phyloP scores from a whole-genome alignment of 2,113 vertebrate genomes.

The Rutilus rutilus region DNA sequence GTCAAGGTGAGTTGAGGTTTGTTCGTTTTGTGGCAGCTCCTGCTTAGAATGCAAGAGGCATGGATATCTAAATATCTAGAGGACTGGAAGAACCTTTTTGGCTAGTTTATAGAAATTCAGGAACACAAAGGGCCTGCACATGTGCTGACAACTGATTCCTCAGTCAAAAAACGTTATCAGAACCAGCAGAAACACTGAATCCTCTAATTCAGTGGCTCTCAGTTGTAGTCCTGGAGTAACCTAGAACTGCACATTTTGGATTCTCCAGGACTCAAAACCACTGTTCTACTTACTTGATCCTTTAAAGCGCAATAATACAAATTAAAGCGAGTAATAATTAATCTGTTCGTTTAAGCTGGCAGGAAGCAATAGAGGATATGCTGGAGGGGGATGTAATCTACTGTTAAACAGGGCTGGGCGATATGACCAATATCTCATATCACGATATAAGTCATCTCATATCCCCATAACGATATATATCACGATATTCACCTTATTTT shows the following conservation, averaged over 20 bases:
- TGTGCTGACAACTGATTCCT: background rate
- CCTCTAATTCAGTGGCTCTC: background rate
- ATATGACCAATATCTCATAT: no score
- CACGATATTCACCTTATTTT: no score
- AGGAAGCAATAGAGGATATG: background rate
- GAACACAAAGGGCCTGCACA: background rate
- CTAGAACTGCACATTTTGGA: background rate
- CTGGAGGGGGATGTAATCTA: conserved; percentile 17
- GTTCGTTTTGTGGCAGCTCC: background rate
- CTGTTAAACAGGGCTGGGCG: background rate
- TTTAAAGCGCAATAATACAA: background rate
- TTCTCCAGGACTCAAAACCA: background rate
- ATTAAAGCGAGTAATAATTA: background rate
- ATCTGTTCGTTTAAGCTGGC: background rate
- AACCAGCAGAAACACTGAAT: background rate
- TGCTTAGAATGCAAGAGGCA: background rate
- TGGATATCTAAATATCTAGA: background rate
- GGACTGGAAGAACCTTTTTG: background rate
- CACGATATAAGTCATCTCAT: no score
- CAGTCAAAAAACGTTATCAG: background rate
- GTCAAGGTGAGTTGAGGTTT: background rate
- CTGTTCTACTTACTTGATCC: background rate
- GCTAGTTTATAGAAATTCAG: background rate
- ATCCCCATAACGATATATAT: no score
- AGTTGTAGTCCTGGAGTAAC: background rate